Conservation (phyloP, 1,140 invertebrate genomes). For the Ceratina australensis region DNA sequence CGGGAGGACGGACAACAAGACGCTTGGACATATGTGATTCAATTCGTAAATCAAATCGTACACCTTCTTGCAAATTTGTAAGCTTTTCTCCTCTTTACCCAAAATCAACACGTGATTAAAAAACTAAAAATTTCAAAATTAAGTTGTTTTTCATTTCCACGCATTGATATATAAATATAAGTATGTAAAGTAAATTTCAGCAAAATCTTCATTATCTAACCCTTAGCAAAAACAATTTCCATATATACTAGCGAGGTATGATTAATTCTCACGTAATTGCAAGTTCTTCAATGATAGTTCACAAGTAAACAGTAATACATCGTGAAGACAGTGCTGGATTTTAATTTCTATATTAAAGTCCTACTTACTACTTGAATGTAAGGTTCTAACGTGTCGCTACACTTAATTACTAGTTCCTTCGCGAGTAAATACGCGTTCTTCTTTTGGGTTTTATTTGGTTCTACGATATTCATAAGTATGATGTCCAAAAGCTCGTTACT, state of each 20-base stretch:
- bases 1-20: constrained; percentile 93
- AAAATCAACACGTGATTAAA: constrained; percentile 97
- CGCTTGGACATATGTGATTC: constrained; percentile 94
- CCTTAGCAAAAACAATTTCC: no score
- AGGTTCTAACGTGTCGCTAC: constrained; percentile 93
- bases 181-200: no score
- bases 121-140: constrained; percentile 83
- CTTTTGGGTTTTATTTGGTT: constrained; percentile 95
- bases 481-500: constrained; percentile 96
- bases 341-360: no score
- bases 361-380: constrained; percentile 94
- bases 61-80: constrained; percentile 91
- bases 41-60: constrained; percentile 98
- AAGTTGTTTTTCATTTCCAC: background rate
- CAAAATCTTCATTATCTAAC: no score
- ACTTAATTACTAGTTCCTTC: constrained; percentile 94
- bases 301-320: no score
- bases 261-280: no score
- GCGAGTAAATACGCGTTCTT: constrained; percentile 95
- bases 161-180: no score
- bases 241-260: no score
- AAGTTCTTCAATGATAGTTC: no score
- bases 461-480: constrained; percentile 96
- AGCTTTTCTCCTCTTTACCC: constrained; percentile 91
- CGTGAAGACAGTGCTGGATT: no score